A percentile compares a stretch with the other conserved stretches of the same genome.
Evolutionary conservation across 1,140 invertebrate species (phyloP).

Genomic region (Eufriesea mexicana): DNA sequence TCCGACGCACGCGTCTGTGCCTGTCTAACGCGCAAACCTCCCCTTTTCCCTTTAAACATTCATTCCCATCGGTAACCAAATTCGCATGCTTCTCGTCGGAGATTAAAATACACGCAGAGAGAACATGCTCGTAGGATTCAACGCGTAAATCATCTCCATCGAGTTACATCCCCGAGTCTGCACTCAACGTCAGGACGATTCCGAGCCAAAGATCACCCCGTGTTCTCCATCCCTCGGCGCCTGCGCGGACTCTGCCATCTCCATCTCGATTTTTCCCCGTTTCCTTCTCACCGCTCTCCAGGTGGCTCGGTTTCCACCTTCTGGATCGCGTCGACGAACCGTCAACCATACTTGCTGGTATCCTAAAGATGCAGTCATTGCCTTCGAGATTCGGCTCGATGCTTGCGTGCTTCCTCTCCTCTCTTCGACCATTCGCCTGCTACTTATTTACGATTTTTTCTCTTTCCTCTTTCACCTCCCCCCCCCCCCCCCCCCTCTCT

Average conservation of each 20-base stretch:
- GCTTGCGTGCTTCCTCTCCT: not conserved
- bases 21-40: too few species aligned
- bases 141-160: not conserved
- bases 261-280: not conserved
- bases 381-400: not conserved
- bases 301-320: not conserved
- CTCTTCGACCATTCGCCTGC: not conserved
- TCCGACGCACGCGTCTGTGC: not conserved
- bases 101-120: too few species aligned
- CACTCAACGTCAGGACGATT: slow-evolving; percentile 18
- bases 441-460: not conserved
- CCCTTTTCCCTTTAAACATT: too few species aligned
- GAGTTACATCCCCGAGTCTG: not conserved
- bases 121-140: too few species aligned
- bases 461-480: too few species aligned
- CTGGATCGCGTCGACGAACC: not conserved
- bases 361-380: slow-evolving; percentile 9
- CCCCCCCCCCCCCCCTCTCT: too few species aligned
- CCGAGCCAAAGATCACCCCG: not conserved
- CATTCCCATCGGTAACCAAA: too few species aligned
- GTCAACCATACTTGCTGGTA: not conserved
- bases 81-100: too few species aligned
- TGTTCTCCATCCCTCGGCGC: not conserved
- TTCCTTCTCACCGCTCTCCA: not conserved
- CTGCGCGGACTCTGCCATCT: not conserved